Evolutionary conservation across 2,113 vertebrate genomes (phyloP).

Genomic region (Hemiprocne comata): DNA sequence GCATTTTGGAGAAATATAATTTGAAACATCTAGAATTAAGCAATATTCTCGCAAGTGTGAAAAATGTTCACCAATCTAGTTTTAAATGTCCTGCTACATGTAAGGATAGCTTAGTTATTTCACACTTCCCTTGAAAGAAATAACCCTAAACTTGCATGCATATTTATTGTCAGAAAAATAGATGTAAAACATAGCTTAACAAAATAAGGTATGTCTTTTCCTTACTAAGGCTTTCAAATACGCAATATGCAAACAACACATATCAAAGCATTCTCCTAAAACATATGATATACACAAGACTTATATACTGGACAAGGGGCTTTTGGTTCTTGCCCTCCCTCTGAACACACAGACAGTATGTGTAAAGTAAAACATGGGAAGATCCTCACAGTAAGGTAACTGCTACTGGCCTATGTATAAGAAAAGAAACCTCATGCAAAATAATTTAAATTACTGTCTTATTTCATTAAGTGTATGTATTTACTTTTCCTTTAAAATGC

Average conservation of each 20-base stretch:
- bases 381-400: not conserved
- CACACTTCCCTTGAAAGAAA: not conserved
- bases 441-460: not conserved
- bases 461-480: not conserved
- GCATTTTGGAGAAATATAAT: not conserved
- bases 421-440: not conserved
- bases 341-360: not conserved
- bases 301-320: not conserved
- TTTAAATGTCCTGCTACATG: not conserved
- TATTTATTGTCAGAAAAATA: not conserved
- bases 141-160: not conserved
- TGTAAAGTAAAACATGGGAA: not conserved
- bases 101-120: not conserved
- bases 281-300: accelerated
- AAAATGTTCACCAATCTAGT: not conserved
- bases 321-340: not conserved
- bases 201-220: not conserved
- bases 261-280: not conserved
- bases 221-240: not conserved
- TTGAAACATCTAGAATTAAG: not conserved
- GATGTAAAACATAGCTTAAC: not conserved
- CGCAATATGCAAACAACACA: not conserved
- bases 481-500: not conserved
- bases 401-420: not conserved
- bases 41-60: not conserved